Percentiles rank a stretch among this genome's conserved stretches.
Evolutionary conservation across 1,140 invertebrate species (phyloP).

Genomic region (Cepaea nemoralis): DNA sequence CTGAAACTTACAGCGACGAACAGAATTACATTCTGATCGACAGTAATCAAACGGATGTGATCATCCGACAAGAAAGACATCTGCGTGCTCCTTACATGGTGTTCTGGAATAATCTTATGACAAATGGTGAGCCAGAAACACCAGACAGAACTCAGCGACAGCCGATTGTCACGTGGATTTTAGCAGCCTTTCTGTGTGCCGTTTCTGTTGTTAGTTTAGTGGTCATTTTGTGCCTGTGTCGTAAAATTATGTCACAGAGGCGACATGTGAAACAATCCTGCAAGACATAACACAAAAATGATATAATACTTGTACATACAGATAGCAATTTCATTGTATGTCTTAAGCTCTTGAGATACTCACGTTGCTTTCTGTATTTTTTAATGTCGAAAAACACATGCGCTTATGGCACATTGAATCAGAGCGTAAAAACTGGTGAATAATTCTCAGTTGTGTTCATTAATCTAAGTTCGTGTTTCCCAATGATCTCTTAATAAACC

Average conservation of each 20-base stretch:
- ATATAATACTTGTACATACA: too few species aligned
- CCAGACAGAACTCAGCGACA: neutral
- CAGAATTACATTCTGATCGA: conserved; percentile 39
- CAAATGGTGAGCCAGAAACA: neutral
- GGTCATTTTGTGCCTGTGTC: conserved; percentile 36
- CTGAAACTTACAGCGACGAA: conserved; percentile 13
- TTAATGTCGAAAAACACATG: too few species aligned
- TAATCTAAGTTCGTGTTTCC: too few species aligned
- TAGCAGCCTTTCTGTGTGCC: conserved; percentile 33
- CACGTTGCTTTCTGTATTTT: too few species aligned
- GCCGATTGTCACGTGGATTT: conserved; percentile 37
- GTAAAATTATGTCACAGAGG: too few species aligned
- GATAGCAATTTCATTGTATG: too few species aligned
- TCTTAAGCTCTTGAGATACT: too few species aligned
- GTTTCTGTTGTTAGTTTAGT: conserved; percentile 31
- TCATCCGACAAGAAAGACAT: conserved; percentile 5
- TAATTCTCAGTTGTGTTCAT: too few species aligned
- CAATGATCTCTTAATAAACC: too few species aligned
- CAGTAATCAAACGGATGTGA: conserved; percentile 31
- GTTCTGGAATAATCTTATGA: conserved; percentile 46
- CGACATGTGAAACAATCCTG: conserved; percentile 17
- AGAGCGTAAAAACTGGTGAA: too few species aligned
- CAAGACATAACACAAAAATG: neutral
- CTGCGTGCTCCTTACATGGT: conserved; percentile 41
- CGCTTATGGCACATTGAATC: too few species aligned